Evolutionary conservation across 1,140 invertebrate species (phyloP).

Genomic region (Elymnias hypermnestra): DNA sequence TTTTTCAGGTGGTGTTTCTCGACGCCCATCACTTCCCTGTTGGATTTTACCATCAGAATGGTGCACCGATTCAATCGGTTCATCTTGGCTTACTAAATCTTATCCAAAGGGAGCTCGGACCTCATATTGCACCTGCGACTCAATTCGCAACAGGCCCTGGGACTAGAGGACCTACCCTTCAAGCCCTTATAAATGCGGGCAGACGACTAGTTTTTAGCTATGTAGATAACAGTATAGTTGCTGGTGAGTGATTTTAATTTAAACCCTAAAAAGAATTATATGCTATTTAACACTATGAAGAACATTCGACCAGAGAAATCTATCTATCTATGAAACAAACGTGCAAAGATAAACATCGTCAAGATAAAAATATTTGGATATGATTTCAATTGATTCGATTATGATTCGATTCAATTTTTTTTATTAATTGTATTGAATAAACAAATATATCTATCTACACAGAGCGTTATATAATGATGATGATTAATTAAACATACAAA

Average conservation of each 20-base stretch:
- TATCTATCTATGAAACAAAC: too few relatives aligned
- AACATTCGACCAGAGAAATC: too few relatives aligned
- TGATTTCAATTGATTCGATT: too few relatives aligned
- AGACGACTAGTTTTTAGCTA: conserved; percentile 82
- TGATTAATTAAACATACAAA: too few relatives aligned
- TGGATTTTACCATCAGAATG: conserved; percentile 76
- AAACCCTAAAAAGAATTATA: too few relatives aligned
- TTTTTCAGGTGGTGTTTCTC: conserved; percentile 78
- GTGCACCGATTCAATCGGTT: conserved; percentile 62
- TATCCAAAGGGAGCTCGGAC: conserved; percentile 79
- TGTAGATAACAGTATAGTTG: conserved; percentile 75
- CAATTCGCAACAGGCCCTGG: conserved; percentile 65
- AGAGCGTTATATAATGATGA: too few relatives aligned
- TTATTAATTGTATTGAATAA: too few relatives aligned
- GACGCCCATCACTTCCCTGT: conserved; percentile 85
- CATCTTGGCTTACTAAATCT: conserved; percentile 78
- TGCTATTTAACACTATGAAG: too few relatives aligned
- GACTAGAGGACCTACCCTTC: conserved; percentile 76
- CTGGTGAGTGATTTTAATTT: conserved; percentile 68
- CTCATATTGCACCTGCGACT: conserved; percentile 68
- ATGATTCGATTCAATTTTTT: too few relatives aligned
- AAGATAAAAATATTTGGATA: too few relatives aligned
- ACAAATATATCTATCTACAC: too few relatives aligned
- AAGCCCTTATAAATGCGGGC: conserved; percentile 78
- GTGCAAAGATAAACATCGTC: too few relatives aligned